These are phyloP conservation scores for Chymomyza amoena DNA, from an alignment of 2,888 invertebrate species.

Conservation along the genomic window DNA sequence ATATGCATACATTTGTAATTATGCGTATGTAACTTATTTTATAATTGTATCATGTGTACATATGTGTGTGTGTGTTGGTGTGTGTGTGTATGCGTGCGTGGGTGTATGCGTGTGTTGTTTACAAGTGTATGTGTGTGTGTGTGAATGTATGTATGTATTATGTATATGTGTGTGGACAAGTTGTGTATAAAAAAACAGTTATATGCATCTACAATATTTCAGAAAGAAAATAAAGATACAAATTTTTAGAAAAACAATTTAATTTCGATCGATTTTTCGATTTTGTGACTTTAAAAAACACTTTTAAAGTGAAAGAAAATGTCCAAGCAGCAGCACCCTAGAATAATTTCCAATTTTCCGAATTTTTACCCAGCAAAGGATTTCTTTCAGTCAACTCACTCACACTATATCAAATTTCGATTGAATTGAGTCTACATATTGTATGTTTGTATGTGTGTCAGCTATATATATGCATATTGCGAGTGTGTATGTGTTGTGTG, in stretches of 20 bases:
- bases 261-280: too few relatives aligned
- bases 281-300: too few relatives aligned
- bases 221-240: too few relatives aligned
- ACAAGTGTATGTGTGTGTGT: slow-evolving; percentile 14
- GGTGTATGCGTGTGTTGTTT: slow-evolving; percentile 4
- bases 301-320: too few relatives aligned
- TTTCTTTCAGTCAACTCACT: too few relatives aligned
- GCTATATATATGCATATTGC: neutral
- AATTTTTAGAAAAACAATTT: too few relatives aligned
- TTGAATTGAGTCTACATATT: too few relatives aligned
- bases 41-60: slow-evolving; percentile 5
- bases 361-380: too few relatives aligned
- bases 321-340: neutral
- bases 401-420: too few relatives aligned
- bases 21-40: slow-evolving; percentile 21
- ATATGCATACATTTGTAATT: neutral
- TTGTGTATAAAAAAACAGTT: neutral
- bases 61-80: neutral
- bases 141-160: neutral
- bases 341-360: neutral
- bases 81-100: slow-evolving; percentile 11
- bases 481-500: slow-evolving; percentile 6
- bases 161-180: slow-evolving; percentile 18
- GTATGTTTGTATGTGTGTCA: too few relatives aligned
- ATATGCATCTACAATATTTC: too few relatives aligned